These are phyloP conservation scores for Drusus annulatus DNA, from an alignment of 1,140 invertebrate species.

Conservation along the genomic window DNA sequence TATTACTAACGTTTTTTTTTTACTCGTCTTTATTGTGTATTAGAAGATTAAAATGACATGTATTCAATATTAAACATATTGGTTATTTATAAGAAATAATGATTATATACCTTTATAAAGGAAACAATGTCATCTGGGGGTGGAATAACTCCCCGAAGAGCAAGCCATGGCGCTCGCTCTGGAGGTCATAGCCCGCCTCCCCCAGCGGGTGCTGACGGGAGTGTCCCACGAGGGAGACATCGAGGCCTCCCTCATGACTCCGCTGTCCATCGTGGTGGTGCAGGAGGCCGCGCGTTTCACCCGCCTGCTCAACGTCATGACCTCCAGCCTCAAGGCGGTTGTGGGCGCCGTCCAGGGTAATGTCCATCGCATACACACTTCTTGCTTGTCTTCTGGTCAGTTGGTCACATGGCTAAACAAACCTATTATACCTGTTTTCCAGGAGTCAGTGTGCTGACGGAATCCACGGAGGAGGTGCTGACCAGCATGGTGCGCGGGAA, in stretches of 20 bases:
- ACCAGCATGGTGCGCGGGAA: conserved; percentile 86
- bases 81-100: too few species aligned
- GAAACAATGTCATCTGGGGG: conserved; percentile 68
- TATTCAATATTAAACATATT: too few species aligned
- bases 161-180: conserved; percentile 79
- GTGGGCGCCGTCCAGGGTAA: conserved; percentile 91
- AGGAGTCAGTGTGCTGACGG: conserved; percentile 81
- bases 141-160: conserved; percentile 76
- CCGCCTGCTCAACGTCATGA: conserved; percentile 81
- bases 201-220: conserved; percentile 79
- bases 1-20: too few species aligned
- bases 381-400: too few species aligned
- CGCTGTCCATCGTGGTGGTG: conserved; percentile 92
- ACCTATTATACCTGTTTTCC: background rate
- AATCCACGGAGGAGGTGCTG: conserved; percentile 90
- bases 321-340: conserved; percentile 84
- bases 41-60: too few species aligned
- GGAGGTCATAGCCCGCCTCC: conserved; percentile 83
- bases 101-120: conserved; percentile 59
- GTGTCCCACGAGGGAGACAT: conserved; percentile 80
- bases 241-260: conserved; percentile 83
- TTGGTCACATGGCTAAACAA: background rate
- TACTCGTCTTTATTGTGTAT: too few species aligned
- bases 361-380: background rate
- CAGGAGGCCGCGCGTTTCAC: conserved; percentile 96